Conservation (phyloP, 2,888 invertebrate species). For the Leptinotarsa peninsularis region DNA sequence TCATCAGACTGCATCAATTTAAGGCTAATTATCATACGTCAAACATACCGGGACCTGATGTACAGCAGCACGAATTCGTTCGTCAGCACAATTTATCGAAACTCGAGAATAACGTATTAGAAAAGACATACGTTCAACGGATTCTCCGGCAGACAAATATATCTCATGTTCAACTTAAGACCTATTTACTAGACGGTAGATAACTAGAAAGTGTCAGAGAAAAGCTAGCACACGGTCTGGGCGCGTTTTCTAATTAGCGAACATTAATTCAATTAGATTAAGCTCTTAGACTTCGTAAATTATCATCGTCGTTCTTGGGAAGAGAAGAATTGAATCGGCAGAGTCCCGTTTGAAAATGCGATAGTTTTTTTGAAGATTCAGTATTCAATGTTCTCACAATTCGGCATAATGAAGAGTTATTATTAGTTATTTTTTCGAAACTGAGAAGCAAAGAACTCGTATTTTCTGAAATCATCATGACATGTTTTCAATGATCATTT, state of each 20-base stretch:
- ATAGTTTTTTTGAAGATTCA: neutral
- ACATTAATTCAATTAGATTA: conserved; percentile 50
- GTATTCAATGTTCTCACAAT: too few relatives aligned
- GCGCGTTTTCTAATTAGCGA: conserved; percentile 43
- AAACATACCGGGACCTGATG: conserved; percentile 41
- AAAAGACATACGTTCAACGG: neutral
- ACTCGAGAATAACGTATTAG: neutral
- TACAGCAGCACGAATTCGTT: too few relatives aligned
- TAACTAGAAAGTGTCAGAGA: conserved; percentile 43
- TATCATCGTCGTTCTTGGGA: neutral
- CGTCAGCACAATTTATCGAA: too few relatives aligned
- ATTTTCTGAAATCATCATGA: too few relatives aligned
- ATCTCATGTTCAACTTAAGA: conserved; percentile 36
- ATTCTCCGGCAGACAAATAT: conserved; percentile 39
- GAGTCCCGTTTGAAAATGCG: neutral
- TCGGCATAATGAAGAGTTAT: too few relatives aligned
- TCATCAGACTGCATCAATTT: too few relatives aligned
- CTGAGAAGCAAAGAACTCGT: too few relatives aligned
- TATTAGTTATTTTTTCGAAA: too few relatives aligned
- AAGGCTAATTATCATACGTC: conserved; percentile 42
- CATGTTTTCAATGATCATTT: too few relatives aligned
- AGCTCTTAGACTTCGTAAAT: conserved; percentile 29
- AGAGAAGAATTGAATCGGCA: neutral
- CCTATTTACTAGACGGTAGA: conserved; percentile 38
- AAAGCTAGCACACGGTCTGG: conserved; percentile 40